Conservation (phyloP, 2,797 vertebrate genomes). For the Mormyrus proboscirostris region DNA sequence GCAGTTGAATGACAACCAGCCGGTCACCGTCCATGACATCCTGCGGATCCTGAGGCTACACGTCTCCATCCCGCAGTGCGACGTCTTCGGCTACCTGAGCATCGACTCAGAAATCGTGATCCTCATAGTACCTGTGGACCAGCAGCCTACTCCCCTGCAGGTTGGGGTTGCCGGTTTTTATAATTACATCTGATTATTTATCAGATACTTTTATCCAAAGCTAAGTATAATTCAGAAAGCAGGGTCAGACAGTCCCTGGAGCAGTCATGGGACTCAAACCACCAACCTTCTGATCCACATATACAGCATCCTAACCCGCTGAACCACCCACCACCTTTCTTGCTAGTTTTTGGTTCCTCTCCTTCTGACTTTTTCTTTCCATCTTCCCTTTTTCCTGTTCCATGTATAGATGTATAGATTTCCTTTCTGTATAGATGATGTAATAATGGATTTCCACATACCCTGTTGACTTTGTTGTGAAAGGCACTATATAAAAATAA, state of each 20-base stretch:
- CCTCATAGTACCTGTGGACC: constrained; percentile 84
- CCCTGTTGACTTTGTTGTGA: not conserved
- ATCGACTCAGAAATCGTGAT: constrained; percentile 89
- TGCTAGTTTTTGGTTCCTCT: not conserved
- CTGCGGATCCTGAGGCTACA: constrained; percentile 82
- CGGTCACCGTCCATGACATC: constrained; percentile 80
- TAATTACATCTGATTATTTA: not conserved
- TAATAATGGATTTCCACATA: not conserved
- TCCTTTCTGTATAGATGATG: not conserved
- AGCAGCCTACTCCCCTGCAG: constrained; percentile 83
- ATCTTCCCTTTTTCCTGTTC: not conserved
- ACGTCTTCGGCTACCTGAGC: constrained; percentile 92
- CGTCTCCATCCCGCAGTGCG: constrained; percentile 91
- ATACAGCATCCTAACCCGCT: not conserved
- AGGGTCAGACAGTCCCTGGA: not conserved
- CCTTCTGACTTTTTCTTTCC: not conserved
- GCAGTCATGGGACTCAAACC: not conserved
- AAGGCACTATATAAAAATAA: not conserved
- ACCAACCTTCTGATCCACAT: not conserved
- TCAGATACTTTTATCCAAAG: not conserved
- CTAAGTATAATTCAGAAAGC: not conserved
- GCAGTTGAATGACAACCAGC: constrained; percentile 79
- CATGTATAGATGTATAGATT: too few relatives aligned
- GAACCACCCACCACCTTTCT: not conserved
- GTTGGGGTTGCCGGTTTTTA: constrained; percentile 47